Evolutionary conservation across 1,140 invertebrate species (phyloP).

Genomic region (Drosophila bocki): DNA sequence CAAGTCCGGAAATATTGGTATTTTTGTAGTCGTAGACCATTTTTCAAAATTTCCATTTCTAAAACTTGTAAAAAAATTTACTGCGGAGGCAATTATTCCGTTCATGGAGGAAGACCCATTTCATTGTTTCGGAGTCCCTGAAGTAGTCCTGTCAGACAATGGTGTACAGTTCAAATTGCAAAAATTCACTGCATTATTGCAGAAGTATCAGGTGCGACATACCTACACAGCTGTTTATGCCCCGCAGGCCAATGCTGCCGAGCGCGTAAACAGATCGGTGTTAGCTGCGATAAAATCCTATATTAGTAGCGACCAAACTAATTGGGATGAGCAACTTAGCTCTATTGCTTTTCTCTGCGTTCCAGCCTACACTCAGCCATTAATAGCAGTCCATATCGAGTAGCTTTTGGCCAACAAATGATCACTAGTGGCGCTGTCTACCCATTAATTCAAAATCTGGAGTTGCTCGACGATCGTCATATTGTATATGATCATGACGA

Average conservation of each 20-base stretch:
- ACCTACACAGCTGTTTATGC: constrained; percentile 17
- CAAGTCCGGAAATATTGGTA: constrained; percentile 5
- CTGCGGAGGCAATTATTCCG: background rate
- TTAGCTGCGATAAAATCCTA: constrained; percentile 5
- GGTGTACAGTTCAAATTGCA: constrained; percentile 1
- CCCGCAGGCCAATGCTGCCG: constrained; percentile 10
- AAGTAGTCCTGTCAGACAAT: background rate
- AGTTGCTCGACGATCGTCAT: too few species aligned
- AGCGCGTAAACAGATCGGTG: background rate
- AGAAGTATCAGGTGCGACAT: constrained; percentile 12
- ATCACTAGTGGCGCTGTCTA: too few species aligned
- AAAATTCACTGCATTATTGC: background rate
- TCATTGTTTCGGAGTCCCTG: constrained; percentile 3
- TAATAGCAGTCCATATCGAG: constrained; percentile 5
- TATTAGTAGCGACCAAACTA: constrained; percentile 3
- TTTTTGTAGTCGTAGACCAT: too few species aligned
- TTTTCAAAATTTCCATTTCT: too few species aligned
- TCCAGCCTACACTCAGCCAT: background rate
- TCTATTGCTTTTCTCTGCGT: background rate
- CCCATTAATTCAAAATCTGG: too few species aligned
- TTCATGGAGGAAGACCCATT: constrained; percentile 1
- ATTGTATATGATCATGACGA: constrained; percentile 3
- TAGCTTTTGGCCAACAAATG: too few species aligned
- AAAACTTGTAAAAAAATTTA: background rate
- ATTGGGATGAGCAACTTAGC: constrained; percentile 15